Percentiles rank a stretch among this genome's conserved stretches.
Conservation (phyloP, 2,113 vertebrate genomes). For the Dermatemys mawii region DNA sequence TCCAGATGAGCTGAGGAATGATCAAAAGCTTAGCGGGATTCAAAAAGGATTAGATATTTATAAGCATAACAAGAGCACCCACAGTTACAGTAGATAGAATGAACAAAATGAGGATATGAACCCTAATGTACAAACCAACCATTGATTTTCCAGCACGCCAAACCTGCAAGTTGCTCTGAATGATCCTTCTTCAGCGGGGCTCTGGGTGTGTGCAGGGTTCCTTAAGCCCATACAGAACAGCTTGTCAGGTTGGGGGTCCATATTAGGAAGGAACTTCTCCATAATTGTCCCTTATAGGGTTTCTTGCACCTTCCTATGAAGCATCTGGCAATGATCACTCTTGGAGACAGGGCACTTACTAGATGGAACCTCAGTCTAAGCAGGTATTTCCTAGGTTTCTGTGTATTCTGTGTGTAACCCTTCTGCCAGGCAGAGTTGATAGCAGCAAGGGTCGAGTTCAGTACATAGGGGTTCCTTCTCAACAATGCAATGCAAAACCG, state of each 20-base stretch:
- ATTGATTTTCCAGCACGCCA: neutral
- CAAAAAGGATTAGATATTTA: slow-evolving; percentile 50
- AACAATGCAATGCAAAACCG: no score
- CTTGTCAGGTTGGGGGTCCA: rapidly evolving
- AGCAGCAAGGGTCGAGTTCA: no score
- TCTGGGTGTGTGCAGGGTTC: neutral
- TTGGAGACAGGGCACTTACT: neutral
- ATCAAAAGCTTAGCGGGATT: slow-evolving; percentile 29
- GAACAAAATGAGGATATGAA: neutral
- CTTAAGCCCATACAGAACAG: neutral
- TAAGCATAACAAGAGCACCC: slow-evolving; percentile 9
- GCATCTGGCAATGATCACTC: neutral
- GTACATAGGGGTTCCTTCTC: no score
- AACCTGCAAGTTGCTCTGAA: neutral
- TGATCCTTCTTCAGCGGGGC: neutral
- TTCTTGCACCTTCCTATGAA: neutral
- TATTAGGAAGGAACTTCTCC: neutral
- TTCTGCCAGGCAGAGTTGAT: no score
- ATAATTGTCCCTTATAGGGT: rapidly evolving
- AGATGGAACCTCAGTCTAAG: neutral
- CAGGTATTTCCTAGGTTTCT: neutral
- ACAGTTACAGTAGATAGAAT: neutral
- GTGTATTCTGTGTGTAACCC: neutral
- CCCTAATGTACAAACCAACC: neutral
- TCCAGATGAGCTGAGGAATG: slow-evolving; percentile 4